Evolutionary conservation across 1,140 invertebrate species (phyloP), one percentile per base, ranked within the genome.

Genomic region (Drosophila ohnishii): DNA sequence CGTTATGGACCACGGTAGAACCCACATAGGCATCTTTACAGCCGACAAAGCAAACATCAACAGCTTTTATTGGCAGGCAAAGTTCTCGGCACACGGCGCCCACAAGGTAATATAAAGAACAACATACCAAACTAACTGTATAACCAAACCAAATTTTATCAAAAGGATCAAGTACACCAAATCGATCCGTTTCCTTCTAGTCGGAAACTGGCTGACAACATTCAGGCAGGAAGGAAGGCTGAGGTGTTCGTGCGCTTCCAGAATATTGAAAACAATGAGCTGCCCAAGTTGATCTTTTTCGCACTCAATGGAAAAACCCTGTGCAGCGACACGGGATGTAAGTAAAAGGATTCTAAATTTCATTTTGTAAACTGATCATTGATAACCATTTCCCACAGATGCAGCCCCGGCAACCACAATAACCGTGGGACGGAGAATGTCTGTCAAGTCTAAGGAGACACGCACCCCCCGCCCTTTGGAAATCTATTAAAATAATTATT

Each of bases 51-150:
- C 8, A 16, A 8, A 28, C 13, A 28, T 57, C 3, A 30, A 7
- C 1, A 3, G 2, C 16, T 62, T 62, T 14, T 62, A 39, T 28
- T 62, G 59, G 59, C 34, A 62, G 34, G 59, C 59, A 7, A 25
- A 19, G 6, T 62, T 62, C 16, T 28, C 48, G 2, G n/a, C 16
- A 4, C 48, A 10, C 13, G 57, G 59, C 9, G 9, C 3, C 0
- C 0, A 22, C 5, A 19, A 14, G 30, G 32, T 55, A 34, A 10
- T 9, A 30, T 16, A 30, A 1, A 32, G 9, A 16, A 16, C 11
- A 7, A 6, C 22, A 14, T 25, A 13, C 10, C 5, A 5, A 35
- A 35, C 2, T 4, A 2, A 16, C 3, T 30, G 4, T 32, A 19
- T 11, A 32, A 6, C n/a, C 3, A 14, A 19, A 10, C 3, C 0